These are phyloP conservation scores for Polyodon spathula DNA, from an alignment of 2,113 vertebrate genomes.

Conservation along the genomic window DNA sequence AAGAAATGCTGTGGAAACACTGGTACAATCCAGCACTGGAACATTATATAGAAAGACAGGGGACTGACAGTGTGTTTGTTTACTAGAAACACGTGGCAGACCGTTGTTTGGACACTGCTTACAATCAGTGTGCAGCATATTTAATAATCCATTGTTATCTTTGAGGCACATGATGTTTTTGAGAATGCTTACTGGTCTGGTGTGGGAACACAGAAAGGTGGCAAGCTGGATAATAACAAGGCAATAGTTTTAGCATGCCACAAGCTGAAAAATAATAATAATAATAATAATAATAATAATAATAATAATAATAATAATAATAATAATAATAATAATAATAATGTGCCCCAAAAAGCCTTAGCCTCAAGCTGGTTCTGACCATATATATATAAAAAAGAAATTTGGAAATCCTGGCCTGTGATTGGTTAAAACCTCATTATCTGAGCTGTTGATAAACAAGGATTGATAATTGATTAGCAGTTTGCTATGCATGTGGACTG, in stretches of 20 bases:
- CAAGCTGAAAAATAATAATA: too few relatives aligned
- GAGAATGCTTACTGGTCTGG: conserved; percentile 13
- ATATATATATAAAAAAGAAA: too few relatives aligned
- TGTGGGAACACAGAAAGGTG: conserved; percentile 6
- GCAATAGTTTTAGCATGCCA: conserved; percentile 13
- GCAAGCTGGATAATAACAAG: background rate
- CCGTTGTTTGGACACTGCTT: background rate
- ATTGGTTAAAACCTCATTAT: too few relatives aligned
- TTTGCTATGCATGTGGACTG: too few relatives aligned
- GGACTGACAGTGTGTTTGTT: conserved; percentile 6
- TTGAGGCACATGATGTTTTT: conserved; percentile 21
- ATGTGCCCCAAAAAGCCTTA: too few relatives aligned
- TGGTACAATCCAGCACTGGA: conserved; percentile 18
- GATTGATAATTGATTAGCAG: too few relatives aligned
- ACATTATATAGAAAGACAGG: conserved; percentile 6
- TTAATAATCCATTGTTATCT: conserved; percentile 24
- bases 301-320: too few relatives aligned
- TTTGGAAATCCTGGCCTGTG: too few relatives aligned
- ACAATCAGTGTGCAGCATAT: conserved; percentile 14
- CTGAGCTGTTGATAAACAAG: too few relatives aligned
- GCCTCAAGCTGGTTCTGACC: too few relatives aligned
- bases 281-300: too few relatives aligned
- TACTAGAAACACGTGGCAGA: conserved; percentile 9
- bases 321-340: too few relatives aligned
- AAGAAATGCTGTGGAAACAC: conserved; percentile 6